Evolutionary conservation across 2,797 vertebrate species (phyloP).

Genomic region (Benthosema pterotum): DNA sequence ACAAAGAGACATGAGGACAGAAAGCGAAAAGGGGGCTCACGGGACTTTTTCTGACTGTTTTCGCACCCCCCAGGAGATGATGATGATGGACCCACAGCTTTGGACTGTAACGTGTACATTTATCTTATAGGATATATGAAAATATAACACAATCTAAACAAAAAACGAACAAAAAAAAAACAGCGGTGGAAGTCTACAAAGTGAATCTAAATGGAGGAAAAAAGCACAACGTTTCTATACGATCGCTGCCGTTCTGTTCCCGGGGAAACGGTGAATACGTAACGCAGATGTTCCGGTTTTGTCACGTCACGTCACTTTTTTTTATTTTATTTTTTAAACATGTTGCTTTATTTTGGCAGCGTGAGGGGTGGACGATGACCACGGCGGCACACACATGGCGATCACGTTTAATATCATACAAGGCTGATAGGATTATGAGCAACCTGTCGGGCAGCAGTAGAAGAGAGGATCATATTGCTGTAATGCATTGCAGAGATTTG

Average conservation of each 20-base stretch:
- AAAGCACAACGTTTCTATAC: conserved; percentile 88
- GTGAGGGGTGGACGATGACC: conserved; percentile 43
- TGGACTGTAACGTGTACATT: conserved; percentile 80
- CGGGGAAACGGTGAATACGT: conserved; percentile 66
- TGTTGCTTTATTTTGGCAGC: conserved; percentile 55
- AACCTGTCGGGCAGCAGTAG: neutral
- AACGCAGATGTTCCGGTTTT: conserved; percentile 71
- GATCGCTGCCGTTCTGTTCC: conserved; percentile 73
- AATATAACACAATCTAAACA: conserved; percentile 77
- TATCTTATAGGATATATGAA: conserved; percentile 76
- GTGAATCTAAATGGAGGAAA: conserved; percentile 68
- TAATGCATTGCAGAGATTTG: too few species aligned
- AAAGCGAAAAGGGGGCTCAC: conserved; percentile 38
- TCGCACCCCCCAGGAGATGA: conserved; percentile 67
- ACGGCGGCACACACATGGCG: conserved; percentile 61
- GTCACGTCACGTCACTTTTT: conserved; percentile 68
- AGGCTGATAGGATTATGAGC: conserved; percentile 41
- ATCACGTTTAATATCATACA: conserved; percentile 57
- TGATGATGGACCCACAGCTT: conserved; percentile 64
- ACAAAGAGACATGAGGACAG: conserved; percentile 36
- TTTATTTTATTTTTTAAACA: too few species aligned
- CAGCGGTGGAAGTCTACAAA: conserved; percentile 74
- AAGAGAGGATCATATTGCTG: neutral
- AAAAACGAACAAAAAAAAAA: conserved; percentile 62
- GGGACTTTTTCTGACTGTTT: conserved; percentile 55